Conservation (phyloP, 2,888 invertebrate genomes). For the Poecilus cupreus region DNA sequence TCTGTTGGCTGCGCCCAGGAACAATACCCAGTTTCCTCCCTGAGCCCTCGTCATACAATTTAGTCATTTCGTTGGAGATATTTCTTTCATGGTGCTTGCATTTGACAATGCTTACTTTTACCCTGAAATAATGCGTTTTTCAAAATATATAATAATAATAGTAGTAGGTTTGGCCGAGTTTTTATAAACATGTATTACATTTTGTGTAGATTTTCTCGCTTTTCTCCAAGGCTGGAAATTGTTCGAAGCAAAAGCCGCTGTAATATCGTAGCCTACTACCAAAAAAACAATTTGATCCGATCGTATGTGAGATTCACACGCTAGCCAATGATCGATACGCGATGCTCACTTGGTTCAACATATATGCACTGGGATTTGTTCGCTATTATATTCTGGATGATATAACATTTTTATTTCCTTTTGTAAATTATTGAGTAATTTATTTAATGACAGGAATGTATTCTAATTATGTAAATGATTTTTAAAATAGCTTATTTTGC, state of each 20-base stretch:
- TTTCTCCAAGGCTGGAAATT: neutral
- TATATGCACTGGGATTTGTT: no score
- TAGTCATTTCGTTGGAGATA: no score
- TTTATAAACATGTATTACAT: conserved; percentile 5
- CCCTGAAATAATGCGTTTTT: neutral
- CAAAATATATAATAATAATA: neutral
- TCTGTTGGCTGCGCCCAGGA: neutral
- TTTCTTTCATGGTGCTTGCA: no score
- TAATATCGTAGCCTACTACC: neutral
- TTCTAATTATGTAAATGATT: no score
- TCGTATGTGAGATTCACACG: neutral
- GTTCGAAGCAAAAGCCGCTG: neutral
- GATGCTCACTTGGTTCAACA: neutral
- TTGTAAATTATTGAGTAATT: no score
- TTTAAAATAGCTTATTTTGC: no score
- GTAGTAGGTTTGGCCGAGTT: neutral
- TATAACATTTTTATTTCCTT: no score
- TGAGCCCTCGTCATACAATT: no score
- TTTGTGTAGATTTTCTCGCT: conserved; percentile 2
- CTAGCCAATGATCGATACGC: neutral
- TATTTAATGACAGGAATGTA: no score
- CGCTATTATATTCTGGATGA: no score
- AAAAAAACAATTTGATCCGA: neutral
- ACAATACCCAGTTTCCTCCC: no score
- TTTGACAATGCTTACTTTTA: no score